Evolutionary conservation across 2,888 invertebrate species (phyloP), one percentile per base, ranked within the genome.

Genomic region (Seira ritae): DNA sequence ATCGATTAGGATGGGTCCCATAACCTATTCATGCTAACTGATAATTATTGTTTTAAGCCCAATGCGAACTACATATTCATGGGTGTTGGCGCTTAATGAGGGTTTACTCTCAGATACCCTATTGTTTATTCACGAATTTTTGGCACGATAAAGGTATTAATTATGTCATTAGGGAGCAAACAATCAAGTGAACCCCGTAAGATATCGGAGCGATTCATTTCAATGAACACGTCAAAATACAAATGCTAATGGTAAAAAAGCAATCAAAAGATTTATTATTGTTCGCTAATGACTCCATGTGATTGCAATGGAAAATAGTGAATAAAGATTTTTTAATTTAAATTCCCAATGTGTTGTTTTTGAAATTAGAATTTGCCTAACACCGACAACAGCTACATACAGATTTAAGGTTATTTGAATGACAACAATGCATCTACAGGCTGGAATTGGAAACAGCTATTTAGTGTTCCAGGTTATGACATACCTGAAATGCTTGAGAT

Each of bases 211-310:
- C 17, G 50, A 50, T 50, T 15, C 17, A 50, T 50, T 50, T 50
- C 50, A 50, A 50, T 50, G 50, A 12, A 50, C 50, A 50, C 74
- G 66, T 74, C 62, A 74, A 31, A 31, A 66, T 42, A 66, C 19
- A 74, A 31, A 65, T 62, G 65, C 46, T 65, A 65, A 74, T 74
- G 74, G 66, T 12, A 72, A 72, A 46, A 74, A 65, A 66, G 66
- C 66, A 66, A 74, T 74, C 74, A 74, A 66, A 19, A 66, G 74
- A 74, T 74, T 74, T 74, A 66, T 74, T 31, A 74, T 65, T 42
- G 65, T 74, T 74, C 46, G 74, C 50, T 50, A 50, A 50, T 50
- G 50, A 50, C 50, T 50, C 15, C 31, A 31, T 4, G 8, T n/a
- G 8, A 31, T 2, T 8, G 8, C 8, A 31, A 8, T 31, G 31